Conservation (phyloP, 2,797 vertebrate genomes). For the Eidolon dupreanum region DNA sequence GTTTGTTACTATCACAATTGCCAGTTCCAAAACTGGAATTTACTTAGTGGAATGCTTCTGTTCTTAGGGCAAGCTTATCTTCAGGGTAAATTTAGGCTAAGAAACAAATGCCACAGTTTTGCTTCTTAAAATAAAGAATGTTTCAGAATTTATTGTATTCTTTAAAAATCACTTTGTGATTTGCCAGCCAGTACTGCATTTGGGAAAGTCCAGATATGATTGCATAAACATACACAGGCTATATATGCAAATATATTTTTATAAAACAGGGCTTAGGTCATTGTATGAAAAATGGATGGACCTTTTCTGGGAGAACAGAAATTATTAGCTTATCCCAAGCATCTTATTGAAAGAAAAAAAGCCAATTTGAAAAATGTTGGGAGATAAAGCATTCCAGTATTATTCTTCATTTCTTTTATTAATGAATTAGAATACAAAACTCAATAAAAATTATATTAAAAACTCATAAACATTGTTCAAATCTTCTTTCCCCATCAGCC, state of each 20-base stretch:
- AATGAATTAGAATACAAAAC: constrained; percentile 57
- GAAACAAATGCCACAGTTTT: background rate
- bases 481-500: constrained; percentile 54
- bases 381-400: constrained; percentile 37
- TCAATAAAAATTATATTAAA: constrained; percentile 75
- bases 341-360: constrained; percentile 61
- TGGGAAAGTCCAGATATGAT: background rate
- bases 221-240: background rate
- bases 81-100: background rate
- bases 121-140: background rate
- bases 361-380: constrained; percentile 58
- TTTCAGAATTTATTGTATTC: background rate
- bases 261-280: background rate
- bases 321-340: constrained; percentile 51
- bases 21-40: background rate
- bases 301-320: constrained; percentile 62
- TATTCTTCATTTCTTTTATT: constrained; percentile 69
- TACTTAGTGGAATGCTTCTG: background rate
- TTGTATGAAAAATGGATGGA: constrained; percentile 45
- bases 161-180: background rate
- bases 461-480: constrained; percentile 71
- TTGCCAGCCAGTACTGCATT: background rate
- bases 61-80: background rate
- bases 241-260: constrained; percentile 18
- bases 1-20: background rate